A percentile compares a stretch with the other conserved stretches of the same genome.
Conservation (phyloP, 2,113 vertebrate species). For the Catagonus wagneri region DNA sequence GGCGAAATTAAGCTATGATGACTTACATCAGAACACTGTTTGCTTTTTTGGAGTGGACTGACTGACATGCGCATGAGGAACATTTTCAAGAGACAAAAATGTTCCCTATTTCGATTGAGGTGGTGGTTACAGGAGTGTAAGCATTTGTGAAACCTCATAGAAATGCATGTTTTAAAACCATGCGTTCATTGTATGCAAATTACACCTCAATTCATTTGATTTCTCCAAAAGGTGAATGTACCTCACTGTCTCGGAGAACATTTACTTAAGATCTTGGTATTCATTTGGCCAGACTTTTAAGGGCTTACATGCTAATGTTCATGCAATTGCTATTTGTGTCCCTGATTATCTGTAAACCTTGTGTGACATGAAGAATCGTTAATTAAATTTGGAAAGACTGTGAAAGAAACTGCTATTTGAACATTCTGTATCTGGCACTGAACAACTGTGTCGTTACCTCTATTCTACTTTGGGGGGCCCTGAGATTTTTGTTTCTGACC, state of each 20-base stretch:
- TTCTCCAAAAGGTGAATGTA: background rate
- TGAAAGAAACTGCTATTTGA: background rate
- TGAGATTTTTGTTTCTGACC: background rate
- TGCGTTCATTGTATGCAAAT: background rate
- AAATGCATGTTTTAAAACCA: conserved; percentile 6
- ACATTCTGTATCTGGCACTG: background rate
- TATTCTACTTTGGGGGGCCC: background rate
- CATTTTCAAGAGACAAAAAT: background rate
- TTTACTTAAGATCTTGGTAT: background rate
- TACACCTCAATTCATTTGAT: background rate
- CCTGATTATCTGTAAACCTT: background rate
- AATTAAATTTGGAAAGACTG: background rate
- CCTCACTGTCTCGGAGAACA: background rate
- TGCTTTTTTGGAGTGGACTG: background rate
- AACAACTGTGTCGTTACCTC: background rate
- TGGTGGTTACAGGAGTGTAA: background rate
- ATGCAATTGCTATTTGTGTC: background rate
- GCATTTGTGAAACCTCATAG: background rate
- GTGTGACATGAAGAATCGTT: background rate
- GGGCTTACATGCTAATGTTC: background rate
- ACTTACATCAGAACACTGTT: background rate
- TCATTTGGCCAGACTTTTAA: background rate
- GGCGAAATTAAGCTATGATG: background rate
- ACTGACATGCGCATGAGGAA: background rate
- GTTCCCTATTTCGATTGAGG: background rate